Evolutionary conservation across 2,113 vertebrate genomes (phyloP), one percentile per base, ranked within the genome.

Genomic region (Silurus asotus): DNA sequence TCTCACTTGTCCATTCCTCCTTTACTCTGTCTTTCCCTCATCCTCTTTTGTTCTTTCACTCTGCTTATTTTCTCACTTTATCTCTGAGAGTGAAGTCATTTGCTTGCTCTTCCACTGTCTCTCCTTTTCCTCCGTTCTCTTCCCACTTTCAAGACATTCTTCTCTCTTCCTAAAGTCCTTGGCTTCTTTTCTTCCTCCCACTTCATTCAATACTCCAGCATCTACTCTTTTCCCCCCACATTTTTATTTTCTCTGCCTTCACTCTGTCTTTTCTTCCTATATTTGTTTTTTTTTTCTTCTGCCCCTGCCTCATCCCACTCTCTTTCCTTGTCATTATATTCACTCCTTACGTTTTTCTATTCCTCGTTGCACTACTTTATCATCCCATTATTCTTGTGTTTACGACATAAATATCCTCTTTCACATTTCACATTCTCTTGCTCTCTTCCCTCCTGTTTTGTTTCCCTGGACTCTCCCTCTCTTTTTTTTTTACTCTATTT

Each of bases 161-260:
- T 10, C 9, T 55, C 49, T 53, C 49, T 28, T 28, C n/a, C 1
- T 28, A 48, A 45, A 48, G 0, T 53, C 49, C 9, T 7, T 76
- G n/a, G 37, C 49, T 74, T 49, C 70, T 53, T 51, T 28, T 53
- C 9, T 74, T 74, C 45, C 67, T 70, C 69, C 20, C 28, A 72
- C 53, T 28, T 78, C 75, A 37, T 81, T 23, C 76, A 25, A 11
- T 23, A 11, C 14, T 78, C 53, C 25, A 28, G 51, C 74, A 25
- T 55, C 53, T 76, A 45, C 49, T 84, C n/a, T 88, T 62, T 79
- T 1, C 28, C 65, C 6, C 56, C 19, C 72, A 53, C 15, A 19
- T 82, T 69, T 61, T 80, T 69, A 78, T 49, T 82, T 84, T 70
- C 11, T 76, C 8, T 58, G 58, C 75, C 86, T 74, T 85, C 56